Base-by-base conservation (phyloP, 2,888 invertebrate species). In the Priapulus caudatus region DNA sequence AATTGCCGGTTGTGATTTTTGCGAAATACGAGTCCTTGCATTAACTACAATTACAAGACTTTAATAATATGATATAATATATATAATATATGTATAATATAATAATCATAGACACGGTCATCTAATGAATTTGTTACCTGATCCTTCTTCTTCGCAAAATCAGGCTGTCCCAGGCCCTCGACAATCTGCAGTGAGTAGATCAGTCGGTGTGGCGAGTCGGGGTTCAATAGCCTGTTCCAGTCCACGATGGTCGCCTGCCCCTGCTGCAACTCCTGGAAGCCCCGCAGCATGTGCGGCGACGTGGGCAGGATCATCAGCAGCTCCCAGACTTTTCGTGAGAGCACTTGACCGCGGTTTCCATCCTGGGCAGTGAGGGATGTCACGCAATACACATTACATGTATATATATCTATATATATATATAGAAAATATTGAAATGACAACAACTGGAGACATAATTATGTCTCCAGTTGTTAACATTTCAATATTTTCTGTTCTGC, bases 141-240 rank as follows among this genome's bases (percentile, higher is more conserved):
- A n/a, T n/a, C n/a, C n/a, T 33, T 33, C 33, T 33, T 33, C 33
- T 33, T 33, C 10, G 33, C 33, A 18, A 48, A 51, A 55, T 61
- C 60, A 1, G 60, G 62, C 33, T 72, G 72, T 57, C 77, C 78
- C 20, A 86, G 72, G 33, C 82, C 82, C 67, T 87, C 87, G 0
- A 92, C 86, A 59, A 92, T 91, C 69, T 91, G 90, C 55, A 92
- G 72, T 0, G 89, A 89, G 68, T 93, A 93, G 88, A 92, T 91
- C 50, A 93, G 79, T 67, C 90, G 90, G 71, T 92, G 92, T 0
- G 91, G 85, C 68, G 87, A 88, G 22, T 81, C 81, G 0, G 90
- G 86, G 73, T 91, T 86, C 10, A 93, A 76, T 1, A 92, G 72
- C 60, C 84, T 83, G 53, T 64, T 61, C 69, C 68, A 69, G 45